Evolutionary conservation across 2,113 vertebrate species (phyloP).

Genomic region (Neotragus pygmaeus): DNA sequence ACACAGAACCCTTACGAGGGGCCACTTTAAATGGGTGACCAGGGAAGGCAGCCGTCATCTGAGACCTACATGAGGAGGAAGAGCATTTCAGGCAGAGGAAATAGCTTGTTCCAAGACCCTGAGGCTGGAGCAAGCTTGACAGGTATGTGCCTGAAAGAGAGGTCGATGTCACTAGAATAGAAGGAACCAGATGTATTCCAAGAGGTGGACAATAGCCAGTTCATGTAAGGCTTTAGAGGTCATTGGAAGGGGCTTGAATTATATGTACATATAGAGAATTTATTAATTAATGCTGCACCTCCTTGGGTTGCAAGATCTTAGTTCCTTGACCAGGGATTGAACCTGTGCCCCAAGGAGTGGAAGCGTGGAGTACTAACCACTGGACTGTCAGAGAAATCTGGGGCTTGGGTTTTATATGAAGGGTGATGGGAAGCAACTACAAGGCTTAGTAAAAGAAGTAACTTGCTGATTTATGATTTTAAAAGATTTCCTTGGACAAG

Average conservation of each 20-base stretch:
- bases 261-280: not conserved
- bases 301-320: not conserved
- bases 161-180: rapidly evolving
- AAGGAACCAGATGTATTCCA: not conserved
- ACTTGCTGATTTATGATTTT: not conserved
- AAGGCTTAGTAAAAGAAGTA: not conserved
- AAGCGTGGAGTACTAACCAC: not conserved
- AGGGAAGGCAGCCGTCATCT: not conserved
- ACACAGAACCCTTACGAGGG: not conserved
- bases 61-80: not conserved
- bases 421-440: not conserved
- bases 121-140: not conserved
- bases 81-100: not conserved
- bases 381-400: not conserved
- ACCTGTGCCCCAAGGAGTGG: not conserved
- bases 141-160: not conserved
- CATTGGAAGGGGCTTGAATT: not conserved
- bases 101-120: not conserved
- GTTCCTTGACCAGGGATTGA: not conserved
- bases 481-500: not conserved
- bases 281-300: not conserved
- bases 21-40: not conserved
- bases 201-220: not conserved
- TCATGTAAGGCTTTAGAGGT: rapidly evolving
- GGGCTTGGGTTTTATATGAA: not conserved